phyloP scores from a whole-genome alignment of 2,888 invertebrate genomes.

The Epiblema foenella region DNA sequence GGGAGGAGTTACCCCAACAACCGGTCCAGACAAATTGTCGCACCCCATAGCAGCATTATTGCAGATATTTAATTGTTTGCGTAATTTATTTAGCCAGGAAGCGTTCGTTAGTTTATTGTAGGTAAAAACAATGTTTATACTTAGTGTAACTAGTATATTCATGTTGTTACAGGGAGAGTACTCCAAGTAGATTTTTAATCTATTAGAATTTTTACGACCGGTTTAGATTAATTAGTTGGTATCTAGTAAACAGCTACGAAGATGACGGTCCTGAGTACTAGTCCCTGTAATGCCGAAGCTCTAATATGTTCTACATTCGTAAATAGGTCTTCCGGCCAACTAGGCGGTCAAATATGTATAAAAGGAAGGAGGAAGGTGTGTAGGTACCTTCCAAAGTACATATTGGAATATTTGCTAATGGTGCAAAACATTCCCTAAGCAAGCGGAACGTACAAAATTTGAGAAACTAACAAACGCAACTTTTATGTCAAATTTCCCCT shows the following conservation, averaged over 20 bases:
- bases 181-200: background rate
- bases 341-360: background rate
- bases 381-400: too few species aligned
- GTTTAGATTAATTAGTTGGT: too few species aligned
- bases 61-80: conserved; percentile 85
- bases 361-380: too few species aligned
- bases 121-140: background rate
- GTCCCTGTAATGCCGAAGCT: too few species aligned
- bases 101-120: conserved; percentile 35
- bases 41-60: conserved; percentile 82
- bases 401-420: background rate
- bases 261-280: too few species aligned
- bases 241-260: too few species aligned
- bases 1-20: conserved; percentile 67
- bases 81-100: conserved; percentile 81
- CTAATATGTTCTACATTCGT: too few species aligned
- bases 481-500: conserved; percentile 7
- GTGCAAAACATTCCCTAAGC: background rate
- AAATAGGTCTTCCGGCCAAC: background rate
- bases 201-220: too few species aligned
- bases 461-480: conserved; percentile 3
- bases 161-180: background rate
- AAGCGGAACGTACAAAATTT: background rate
- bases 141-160: too few species aligned
- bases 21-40: conserved; percentile 84